Evolutionary conservation across 2,113 vertebrate species (phyloP).

Genomic region (Lampris megalopsis): DNA sequence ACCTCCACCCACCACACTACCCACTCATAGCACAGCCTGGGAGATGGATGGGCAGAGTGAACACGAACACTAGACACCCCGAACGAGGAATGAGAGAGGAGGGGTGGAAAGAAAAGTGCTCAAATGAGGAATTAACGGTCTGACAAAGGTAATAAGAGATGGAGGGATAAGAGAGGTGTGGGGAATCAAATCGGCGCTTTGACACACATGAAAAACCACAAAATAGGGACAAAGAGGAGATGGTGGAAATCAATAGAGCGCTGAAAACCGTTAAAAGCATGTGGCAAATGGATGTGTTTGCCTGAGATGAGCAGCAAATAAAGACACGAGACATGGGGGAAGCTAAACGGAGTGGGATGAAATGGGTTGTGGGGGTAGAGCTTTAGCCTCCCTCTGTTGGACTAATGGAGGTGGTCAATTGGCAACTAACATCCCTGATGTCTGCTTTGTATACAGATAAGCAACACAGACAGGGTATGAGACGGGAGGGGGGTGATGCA

Average conservation of each 20-base stretch:
- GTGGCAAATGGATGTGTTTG: slow-evolving; percentile 60
- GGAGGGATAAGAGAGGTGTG: slow-evolving; percentile 15
- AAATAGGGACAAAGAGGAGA: slow-evolving; percentile 36
- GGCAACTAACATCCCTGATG: slow-evolving; percentile 42
- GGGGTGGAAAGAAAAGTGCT: slow-evolving; percentile 31
- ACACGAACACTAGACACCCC: too few relatives aligned
- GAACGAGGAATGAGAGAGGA: slow-evolving; percentile 22
- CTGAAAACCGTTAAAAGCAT: slow-evolving; percentile 64
- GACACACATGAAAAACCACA: slow-evolving; percentile 51
- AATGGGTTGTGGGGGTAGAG: slow-evolving; percentile 39
- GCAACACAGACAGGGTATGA: slow-evolving; percentile 26
- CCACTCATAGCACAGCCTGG: slow-evolving; percentile 39
- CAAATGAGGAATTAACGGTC: slow-evolving; percentile 57
- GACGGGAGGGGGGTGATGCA: slow-evolving; percentile 9
- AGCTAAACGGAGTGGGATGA: slow-evolving; percentile 52
- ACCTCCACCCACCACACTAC: slow-evolving; percentile 50
- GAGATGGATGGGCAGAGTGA: slow-evolving; percentile 24
- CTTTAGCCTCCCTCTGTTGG: slow-evolving; percentile 49
- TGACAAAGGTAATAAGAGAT: slow-evolving; percentile 29
- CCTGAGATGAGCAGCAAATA: slow-evolving; percentile 66
- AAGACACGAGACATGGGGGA: slow-evolving; percentile 46
- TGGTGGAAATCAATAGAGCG: slow-evolving; percentile 64
- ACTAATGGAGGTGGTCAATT: slow-evolving; percentile 55
- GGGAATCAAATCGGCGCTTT: slow-evolving; percentile 51
- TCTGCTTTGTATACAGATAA: slow-evolving; percentile 49